Base-by-base conservation (phyloP, 2,797 vertebrate species). In the Platalea minor region DNA sequence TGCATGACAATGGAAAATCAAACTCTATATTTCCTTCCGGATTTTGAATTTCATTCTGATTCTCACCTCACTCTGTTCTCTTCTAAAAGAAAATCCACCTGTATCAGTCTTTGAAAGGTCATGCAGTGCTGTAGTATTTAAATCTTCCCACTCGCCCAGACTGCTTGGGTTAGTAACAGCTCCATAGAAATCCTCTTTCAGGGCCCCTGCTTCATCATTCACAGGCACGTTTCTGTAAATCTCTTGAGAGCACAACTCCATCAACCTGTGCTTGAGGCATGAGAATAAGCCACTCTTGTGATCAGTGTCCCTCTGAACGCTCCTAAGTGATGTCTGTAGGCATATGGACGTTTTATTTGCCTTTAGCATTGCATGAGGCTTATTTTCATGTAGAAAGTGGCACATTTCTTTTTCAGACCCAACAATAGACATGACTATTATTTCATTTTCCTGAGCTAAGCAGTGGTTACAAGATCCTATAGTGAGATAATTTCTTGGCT, bases 201-300 rank as follows among this genome's bases (percentile, higher is more conserved):
- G 77, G 45, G 63, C 50, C 20, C 59, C 75, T 64, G 80, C 78
- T 45, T 96, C 93, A 50, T 93, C 92, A 68, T 95, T 61, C 70
- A 54, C 77, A 56, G 59, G 61, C 67, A 24, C 7, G 7, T 59
- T 75, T 59, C 33, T 29, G 54, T 46, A 46, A 59, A 75, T 43
- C 43, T 48, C n/a, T 23, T 37, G 43, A 35, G 43, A 46, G 43
- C 56, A 29, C 43, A 95, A 75, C 69, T 85, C 95, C 26, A 85
- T 85, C 59, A 92, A 26, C 63, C 88, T 95, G 64, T 98, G 97
- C 64, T 97, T 92, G 16, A 94, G 95, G 79, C 98, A 98, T 65
- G 91, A 93, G 33, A 97, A 97, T 78, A 91, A 67, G 17, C 81
- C 69, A 29, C 77, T 94, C 50, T 43, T 45, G 24, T 63, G 75